Evolutionary conservation across 2,888 invertebrate genomes (phyloP).

Genomic region (Pandemis heparana): DNA sequence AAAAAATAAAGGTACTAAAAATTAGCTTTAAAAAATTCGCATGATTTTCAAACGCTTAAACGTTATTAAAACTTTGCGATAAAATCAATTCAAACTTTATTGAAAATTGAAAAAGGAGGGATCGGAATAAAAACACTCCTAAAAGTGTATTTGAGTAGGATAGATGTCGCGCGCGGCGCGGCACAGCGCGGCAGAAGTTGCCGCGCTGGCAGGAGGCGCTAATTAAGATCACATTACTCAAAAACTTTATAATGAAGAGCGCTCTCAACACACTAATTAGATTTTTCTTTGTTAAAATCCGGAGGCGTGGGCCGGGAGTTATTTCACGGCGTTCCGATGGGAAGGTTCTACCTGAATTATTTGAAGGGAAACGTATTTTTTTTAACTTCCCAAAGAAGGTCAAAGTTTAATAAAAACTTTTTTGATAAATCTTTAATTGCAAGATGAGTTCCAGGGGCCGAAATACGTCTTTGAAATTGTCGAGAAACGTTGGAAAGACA

Average conservation of each 20-base stretch:
- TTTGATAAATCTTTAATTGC: slow-evolving; percentile 43
- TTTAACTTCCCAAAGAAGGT: slow-evolving; percentile 24
- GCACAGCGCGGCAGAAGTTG: slow-evolving; percentile 20
- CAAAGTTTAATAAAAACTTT: slow-evolving; percentile 35
- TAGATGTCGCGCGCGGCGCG: not conserved
- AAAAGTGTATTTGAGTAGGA: not conserved
- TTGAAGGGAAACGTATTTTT: slow-evolving; percentile 39
- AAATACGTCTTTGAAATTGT: slow-evolving; percentile 19
- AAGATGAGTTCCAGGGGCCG: slow-evolving; percentile 30
- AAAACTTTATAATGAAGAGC: slow-evolving; percentile 43
- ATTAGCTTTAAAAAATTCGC: no score
- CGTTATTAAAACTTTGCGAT: not conserved
- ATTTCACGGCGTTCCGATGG: slow-evolving; percentile 19
- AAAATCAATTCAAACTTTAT: not conserved
- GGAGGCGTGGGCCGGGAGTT: slow-evolving; percentile 37
- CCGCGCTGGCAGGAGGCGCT: slow-evolving; percentile 31
- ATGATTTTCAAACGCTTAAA: not conserved
- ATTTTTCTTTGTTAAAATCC: slow-evolving; percentile 44
- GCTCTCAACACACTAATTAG: slow-evolving; percentile 42
- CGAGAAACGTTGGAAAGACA: not conserved
- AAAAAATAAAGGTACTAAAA: not conserved
- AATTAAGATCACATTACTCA: slow-evolving; percentile 43
- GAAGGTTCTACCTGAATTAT: slow-evolving; percentile 37
- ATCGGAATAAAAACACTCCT: not conserved
- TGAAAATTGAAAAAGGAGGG: not conserved